These are phyloP conservation scores for Harmothoe impar DNA, from an alignment of 2,888 invertebrate species.

Conservation along the genomic window DNA sequence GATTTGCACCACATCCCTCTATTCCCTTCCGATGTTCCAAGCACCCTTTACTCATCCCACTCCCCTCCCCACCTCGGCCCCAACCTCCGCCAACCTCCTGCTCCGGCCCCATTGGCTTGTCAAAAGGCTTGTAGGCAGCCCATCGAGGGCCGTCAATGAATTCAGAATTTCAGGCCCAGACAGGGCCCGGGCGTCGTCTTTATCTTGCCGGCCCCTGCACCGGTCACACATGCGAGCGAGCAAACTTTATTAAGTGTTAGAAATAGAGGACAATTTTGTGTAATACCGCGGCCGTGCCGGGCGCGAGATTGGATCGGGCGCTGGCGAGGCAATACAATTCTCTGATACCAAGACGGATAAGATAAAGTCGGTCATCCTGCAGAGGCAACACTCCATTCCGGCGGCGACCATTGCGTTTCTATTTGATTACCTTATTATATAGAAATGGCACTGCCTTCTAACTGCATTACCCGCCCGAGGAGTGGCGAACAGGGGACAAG, in stretches of 20 bases:
- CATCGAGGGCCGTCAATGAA: constrained; percentile 57
- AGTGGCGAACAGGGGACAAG: constrained; percentile 27
- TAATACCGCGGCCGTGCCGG: constrained; percentile 35
- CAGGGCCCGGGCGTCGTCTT: constrained; percentile 49
- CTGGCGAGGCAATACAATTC: constrained; percentile 55
- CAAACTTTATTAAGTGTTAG: constrained; percentile 63
- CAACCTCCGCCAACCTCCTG: background rate
- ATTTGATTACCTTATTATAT: constrained; percentile 62
- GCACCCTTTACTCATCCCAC: background rate
- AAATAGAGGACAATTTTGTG: constrained; percentile 62
- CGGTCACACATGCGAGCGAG: constrained; percentile 60
- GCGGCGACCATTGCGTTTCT: constrained; percentile 58
- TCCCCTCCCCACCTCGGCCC: background rate
- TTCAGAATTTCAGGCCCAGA: constrained; percentile 59
- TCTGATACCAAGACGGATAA: constrained; percentile 61
- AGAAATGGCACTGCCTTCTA: constrained; percentile 55
- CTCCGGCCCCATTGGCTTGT: constrained; percentile 42
- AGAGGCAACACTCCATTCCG: constrained; percentile 59
- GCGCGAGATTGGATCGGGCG: constrained; percentile 56
- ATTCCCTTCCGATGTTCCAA: background rate
- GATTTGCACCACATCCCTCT: constrained; percentile 22
- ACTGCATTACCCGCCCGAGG: constrained; percentile 39
- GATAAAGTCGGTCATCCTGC: constrained; percentile 59
- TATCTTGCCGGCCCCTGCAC: constrained; percentile 54
- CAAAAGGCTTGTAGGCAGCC: constrained; percentile 61